A percentile compares a stretch with the other conserved stretches of the same genome.
Evolutionary conservation across 2,888 invertebrate species (phyloP).

Genomic region (Lycia hirtaria): DNA sequence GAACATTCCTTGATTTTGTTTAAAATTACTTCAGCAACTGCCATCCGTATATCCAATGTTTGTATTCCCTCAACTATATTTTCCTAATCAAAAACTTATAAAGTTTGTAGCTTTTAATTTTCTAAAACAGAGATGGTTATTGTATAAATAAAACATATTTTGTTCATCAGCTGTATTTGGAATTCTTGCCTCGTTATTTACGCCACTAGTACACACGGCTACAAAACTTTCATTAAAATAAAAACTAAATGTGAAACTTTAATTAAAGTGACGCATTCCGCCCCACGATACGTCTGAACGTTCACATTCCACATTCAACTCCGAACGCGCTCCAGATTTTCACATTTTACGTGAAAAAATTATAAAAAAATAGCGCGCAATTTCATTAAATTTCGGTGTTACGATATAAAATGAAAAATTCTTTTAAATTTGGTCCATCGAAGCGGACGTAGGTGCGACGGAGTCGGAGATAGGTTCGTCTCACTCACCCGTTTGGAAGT

Average conservation of each 20-base stretch:
- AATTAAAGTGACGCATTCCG: constrained; percentile 7
- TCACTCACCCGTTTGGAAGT: constrained; percentile 47
- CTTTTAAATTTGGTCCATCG: constrained; percentile 41
- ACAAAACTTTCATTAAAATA: constrained; percentile 5
- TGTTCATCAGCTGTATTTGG: background rate
- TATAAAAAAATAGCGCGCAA: constrained; percentile 14
- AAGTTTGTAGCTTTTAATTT: no score
- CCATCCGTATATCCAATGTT: no score
- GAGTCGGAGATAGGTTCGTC: constrained; percentile 24
- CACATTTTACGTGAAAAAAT: constrained; percentile 10
- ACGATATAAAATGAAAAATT: constrained; percentile 54
- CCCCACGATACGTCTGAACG: constrained; percentile 1
- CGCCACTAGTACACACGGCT: background rate
- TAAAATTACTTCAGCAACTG: no score
- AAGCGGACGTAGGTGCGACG: constrained; percentile 18
- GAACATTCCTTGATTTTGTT: no score
- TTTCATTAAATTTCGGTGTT: constrained; percentile 26
- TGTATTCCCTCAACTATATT: no score
- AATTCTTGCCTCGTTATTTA: background rate
- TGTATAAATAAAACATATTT: no score
- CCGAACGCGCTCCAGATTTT: background rate
- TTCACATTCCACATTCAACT: constrained; percentile 12
- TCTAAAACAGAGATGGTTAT: no score
- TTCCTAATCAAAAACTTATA: no score
- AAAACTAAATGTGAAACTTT: constrained; percentile 4